Conservation (phyloP, 2,113 vertebrate genomes). For the Mixornis gularis region DNA sequence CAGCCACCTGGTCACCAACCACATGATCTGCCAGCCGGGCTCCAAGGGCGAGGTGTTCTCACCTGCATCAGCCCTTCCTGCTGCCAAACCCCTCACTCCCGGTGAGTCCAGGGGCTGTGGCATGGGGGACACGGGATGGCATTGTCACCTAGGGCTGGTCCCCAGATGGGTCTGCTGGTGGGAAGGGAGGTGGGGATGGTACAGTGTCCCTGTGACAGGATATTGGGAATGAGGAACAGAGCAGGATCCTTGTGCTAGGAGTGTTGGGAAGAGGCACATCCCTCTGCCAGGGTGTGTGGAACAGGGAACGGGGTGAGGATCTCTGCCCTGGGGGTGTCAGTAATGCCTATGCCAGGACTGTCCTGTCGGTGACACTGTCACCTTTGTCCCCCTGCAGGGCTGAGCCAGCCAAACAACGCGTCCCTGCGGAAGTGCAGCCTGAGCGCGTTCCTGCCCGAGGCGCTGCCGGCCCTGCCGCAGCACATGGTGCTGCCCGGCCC, state of each 20-base stretch:
- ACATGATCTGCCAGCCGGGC: constrained; percentile 96
- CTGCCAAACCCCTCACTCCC: constrained; percentile 70
- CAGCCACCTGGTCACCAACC: constrained; percentile 93
- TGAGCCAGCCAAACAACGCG: constrained; percentile 74
- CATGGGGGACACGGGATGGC: fast-evolving
- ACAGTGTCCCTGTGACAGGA: too few species aligned
- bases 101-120: constrained; percentile 63
- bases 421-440: constrained; percentile 80
- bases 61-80: constrained; percentile 70
- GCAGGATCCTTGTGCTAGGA: neutral
- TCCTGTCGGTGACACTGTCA: neutral
- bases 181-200: neutral
- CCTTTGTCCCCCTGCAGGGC: constrained; percentile 53
- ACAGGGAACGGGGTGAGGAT: neutral
- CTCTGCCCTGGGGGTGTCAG: neutral
- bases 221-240: neutral
- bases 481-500: constrained; percentile 76
- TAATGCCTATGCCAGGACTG: fast-evolving
- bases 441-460: constrained; percentile 79
- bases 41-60: constrained; percentile 88
- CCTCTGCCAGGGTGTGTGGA: neutral
- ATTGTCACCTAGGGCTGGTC: too few species aligned
- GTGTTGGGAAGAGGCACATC: neutral
- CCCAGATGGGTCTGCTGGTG: fast-evolving
- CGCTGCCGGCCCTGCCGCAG: constrained; percentile 80